Base-by-base conservation (phyloP, 2,113 vertebrate species). In the Sisor rabdophorus region DNA sequence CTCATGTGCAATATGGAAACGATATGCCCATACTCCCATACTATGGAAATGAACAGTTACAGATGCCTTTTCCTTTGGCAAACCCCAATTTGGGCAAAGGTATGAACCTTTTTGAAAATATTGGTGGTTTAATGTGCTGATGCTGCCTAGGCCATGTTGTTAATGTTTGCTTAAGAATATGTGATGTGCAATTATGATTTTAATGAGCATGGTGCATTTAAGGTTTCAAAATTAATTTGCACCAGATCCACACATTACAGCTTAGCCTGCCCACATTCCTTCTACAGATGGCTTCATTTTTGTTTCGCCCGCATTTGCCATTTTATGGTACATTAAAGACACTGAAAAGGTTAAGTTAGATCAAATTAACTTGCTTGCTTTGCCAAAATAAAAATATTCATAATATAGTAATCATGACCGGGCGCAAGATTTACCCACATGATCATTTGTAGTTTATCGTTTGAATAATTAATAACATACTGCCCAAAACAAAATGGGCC, bases 41-140 rank as follows among this genome's bases (percentile, higher is more conserved):
- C 44, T 95, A 94, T 84, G 92, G 92, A 83, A 94, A 96, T 84
- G 95, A 97, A 75, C 87, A 93, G 52, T 95, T 93, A 0, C 94
- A 93, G 32, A 88, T 93, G 75, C 95, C 93, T 28, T 87, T 95
- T 79, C 85, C 88, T 65, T 90, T 91, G 0, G 92, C 92, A 84
- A 97, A 95, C 82, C 92, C 93, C 81, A 93, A 90, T 75, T 87
- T 93, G 67, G 82, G 87, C 63, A 98, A 98, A 95, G 96, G 97
- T 98, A 61, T 85, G 79, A 40, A 70, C 20, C 40, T n/a, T 40
- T 56, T 1, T 2, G 3, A 55, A 50, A 55, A 59, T 59, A 36
- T n/a, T 20, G 55, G 19, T 40, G 5, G 28, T 12, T 56, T 71
- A 40, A n/a, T 71, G 10, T 56, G 2, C 28, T 56, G 2, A 10